Percentiles rank a stretch among this genome's conserved stretches.
Conservation (phyloP, 2,888 invertebrate species). For the Athrips mouffetella region DNA sequence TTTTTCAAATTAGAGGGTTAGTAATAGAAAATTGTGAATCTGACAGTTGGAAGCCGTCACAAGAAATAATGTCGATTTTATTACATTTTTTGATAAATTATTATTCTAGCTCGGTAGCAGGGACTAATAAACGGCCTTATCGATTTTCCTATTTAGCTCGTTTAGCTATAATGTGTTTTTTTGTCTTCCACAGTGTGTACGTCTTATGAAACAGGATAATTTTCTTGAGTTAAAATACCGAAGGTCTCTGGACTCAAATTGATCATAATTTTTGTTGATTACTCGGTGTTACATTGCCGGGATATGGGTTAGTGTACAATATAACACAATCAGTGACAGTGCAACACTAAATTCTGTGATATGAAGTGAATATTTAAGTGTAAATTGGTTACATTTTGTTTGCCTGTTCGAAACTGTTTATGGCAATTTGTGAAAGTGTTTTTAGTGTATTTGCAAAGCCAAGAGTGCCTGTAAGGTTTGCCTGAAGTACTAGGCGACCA, state of each 20-base stretch:
- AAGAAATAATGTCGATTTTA: constrained; percentile 77
- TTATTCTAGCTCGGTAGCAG: constrained; percentile 71
- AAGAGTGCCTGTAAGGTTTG: constrained; percentile 15
- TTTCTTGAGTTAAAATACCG: constrained; percentile 67
- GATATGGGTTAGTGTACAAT: constrained; percentile 68
- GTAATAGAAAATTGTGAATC: constrained; percentile 59
- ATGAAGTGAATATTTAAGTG: constrained; percentile 23
- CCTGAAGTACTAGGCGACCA: constrained; percentile 10
- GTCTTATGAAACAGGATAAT: constrained; percentile 75
- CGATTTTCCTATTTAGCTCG: constrained; percentile 75
- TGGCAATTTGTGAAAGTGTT: constrained; percentile 37
- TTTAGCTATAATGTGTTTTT: constrained; percentile 71
- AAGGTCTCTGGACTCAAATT: constrained; percentile 67
- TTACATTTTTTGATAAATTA: constrained; percentile 78
- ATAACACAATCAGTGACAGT: constrained; percentile 37
- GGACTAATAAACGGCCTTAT: constrained; percentile 65
- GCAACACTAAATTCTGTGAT: constrained; percentile 55
- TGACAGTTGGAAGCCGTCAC: constrained; percentile 72
- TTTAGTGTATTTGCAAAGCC: constrained; percentile 15
- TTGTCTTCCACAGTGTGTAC: too few relatives aligned
- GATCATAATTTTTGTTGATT: constrained; percentile 74
- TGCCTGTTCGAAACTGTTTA: constrained; percentile 39
- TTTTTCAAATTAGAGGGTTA: constrained; percentile 45
- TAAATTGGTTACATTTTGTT: constrained; percentile 55
- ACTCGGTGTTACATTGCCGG: constrained; percentile 68